phyloP scores from a whole-genome alignment of 1,140 invertebrate genomes.

The Ylistrum balloti region DNA sequence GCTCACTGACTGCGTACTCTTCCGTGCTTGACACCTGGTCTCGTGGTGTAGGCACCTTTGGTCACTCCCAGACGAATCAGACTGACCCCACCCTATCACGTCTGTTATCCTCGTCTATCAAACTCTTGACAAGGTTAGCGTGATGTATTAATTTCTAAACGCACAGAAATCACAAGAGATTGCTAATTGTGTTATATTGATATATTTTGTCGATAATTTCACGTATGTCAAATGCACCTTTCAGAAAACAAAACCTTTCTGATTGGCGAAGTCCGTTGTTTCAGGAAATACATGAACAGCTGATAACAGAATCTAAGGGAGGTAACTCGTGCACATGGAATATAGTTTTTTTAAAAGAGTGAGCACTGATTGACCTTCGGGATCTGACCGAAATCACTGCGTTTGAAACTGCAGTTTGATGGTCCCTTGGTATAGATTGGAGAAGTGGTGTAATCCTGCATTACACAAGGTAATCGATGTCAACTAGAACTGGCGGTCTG shows the following conservation, averaged over 20 bases:
- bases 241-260: background rate
- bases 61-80: background rate
- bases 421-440: background rate
- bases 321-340: background rate
- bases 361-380: background rate
- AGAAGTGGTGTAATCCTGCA: background rate
- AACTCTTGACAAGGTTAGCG: background rate
- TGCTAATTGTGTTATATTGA: background rate
- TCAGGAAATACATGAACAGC: too few species aligned
- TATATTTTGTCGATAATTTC: too few species aligned
- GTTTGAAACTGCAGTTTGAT: conserved; percentile 10
- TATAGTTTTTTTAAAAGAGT: background rate
- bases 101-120: background rate
- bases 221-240: background rate
- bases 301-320: background rate
- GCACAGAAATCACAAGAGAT: background rate
- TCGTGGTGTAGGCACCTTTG: background rate
- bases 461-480: background rate
- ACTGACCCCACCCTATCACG: background rate
- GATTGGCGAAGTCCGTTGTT: background rate
- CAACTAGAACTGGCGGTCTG: background rate
- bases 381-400: background rate
- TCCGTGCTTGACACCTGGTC: background rate
- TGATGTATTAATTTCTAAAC: conserved; percentile 30
- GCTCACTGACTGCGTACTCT: background rate